A percentile compares a stretch with the other conserved stretches of the same genome.
phyloP scores from a whole-genome alignment of 2,888 invertebrate species.

The Bombyx huttoni region DNA sequence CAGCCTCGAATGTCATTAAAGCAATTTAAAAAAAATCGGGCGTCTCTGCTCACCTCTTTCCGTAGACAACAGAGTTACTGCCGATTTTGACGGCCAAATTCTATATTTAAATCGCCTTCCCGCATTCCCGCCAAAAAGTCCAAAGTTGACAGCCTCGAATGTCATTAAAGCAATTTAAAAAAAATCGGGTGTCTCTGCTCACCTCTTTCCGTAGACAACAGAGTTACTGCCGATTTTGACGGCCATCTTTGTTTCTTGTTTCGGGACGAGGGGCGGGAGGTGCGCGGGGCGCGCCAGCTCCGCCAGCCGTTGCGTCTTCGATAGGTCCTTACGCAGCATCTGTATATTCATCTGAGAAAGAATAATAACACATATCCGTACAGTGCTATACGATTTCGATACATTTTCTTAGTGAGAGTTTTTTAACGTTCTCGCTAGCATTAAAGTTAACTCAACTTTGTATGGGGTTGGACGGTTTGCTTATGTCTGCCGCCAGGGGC shows the following conservation, averaged over 20 bases:
- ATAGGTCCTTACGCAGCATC: slow-evolving; percentile 78
- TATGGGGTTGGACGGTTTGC: too few species aligned
- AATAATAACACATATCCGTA: slow-evolving; percentile 7
- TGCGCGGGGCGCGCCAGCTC: slow-evolving; percentile 81
- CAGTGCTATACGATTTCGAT: too few species aligned
- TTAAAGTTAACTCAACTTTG: too few species aligned
- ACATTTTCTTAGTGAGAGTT: too few species aligned
- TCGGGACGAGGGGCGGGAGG: slow-evolving; percentile 28
- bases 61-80: slow-evolving; percentile 59
- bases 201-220: slow-evolving; percentile 70
- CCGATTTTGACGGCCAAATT: slow-evolving; percentile 29
- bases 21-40: neutral
- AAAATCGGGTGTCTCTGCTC: neutral
- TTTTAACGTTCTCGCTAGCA: too few species aligned
- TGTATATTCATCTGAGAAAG: slow-evolving; percentile 77
- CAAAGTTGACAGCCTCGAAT: too few species aligned
- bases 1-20: too few species aligned
- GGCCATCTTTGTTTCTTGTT: slow-evolving; percentile 17
- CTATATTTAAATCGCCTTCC: too few species aligned
- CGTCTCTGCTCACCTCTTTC: slow-evolving; percentile 46
- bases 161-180: neutral
- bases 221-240: slow-evolving; percentile 39
- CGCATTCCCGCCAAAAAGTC: too few species aligned
- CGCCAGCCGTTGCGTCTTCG: slow-evolving; percentile 77
- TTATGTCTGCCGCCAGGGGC: too few species aligned